Conservation (phyloP, 2,113 vertebrate species). For the Xiphias gladius region DNA sequence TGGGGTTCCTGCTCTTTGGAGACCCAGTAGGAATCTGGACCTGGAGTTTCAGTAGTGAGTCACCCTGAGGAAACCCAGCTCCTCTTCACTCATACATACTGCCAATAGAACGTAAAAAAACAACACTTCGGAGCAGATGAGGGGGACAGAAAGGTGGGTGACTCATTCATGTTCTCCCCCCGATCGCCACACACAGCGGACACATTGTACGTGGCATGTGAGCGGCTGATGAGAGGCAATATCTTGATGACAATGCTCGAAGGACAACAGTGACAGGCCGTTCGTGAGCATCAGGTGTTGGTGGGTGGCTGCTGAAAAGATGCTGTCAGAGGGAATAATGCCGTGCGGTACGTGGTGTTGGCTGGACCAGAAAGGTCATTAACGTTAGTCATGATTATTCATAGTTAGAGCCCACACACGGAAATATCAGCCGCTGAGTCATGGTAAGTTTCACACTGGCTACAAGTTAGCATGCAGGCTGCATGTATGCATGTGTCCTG, state of each 20-base stretch:
- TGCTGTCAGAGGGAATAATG: conserved; percentile 61
- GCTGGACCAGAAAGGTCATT: conserved; percentile 71
- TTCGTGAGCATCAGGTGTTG: conserved; percentile 54
- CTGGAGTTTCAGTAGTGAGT: conserved; percentile 47
- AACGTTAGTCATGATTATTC: conserved; percentile 78
- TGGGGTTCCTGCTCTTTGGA: conserved; percentile 36
- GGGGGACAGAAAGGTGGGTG: conserved; percentile 49
- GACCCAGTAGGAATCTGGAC: conserved; percentile 45
- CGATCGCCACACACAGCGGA: background rate
- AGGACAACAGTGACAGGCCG: conserved; percentile 33
- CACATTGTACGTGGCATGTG: background rate
- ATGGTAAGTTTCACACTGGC: conserved; percentile 54
- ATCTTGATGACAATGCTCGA: conserved; percentile 34
- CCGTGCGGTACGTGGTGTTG: conserved; percentile 28
- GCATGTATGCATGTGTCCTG: conserved; percentile 8
- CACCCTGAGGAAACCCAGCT: conserved; percentile 40
- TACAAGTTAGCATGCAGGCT: conserved; percentile 37
- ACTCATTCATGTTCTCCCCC: conserved; percentile 48
- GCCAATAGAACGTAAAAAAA: conserved; percentile 31
- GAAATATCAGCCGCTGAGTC: conserved; percentile 74
- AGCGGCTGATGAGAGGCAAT: conserved; percentile 3
- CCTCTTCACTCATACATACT: conserved; percentile 41
- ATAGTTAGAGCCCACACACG: conserved; percentile 65
- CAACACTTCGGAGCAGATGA: conserved; percentile 34
- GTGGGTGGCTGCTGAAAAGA: conserved; percentile 60